A percentile compares a stretch with the other conserved stretches of the same genome.
phyloP scores from a whole-genome alignment of 1,140 invertebrate species.

The Drosophila setifemur region DNA sequence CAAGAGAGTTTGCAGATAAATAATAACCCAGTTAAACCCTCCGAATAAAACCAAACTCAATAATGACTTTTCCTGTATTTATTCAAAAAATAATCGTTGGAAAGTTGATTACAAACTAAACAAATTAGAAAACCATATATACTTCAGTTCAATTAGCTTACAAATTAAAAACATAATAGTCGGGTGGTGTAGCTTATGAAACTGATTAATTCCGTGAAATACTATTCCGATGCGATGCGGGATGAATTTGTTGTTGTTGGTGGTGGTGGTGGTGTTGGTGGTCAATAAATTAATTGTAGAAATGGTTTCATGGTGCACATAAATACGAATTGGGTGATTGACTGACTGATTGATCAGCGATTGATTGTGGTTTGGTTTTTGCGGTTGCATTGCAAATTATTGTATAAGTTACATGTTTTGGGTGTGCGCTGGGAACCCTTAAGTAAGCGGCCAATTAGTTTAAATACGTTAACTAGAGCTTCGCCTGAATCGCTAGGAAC shows the following conservation, averaged over 20 bases:
- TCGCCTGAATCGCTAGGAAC: slow-evolving; percentile 76
- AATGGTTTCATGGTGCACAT: slow-evolving; percentile 48
- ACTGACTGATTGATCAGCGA: slow-evolving; percentile 11
- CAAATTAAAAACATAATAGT: slow-evolving; percentile 41
- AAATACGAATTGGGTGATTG: slow-evolving; percentile 52
- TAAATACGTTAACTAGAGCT: slow-evolving; percentile 63
- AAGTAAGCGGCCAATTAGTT: slow-evolving; percentile 71
- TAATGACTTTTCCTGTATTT: slow-evolving; percentile 52
- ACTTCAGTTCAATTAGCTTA: slow-evolving; percentile 74
- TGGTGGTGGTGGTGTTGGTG: slow-evolving; percentile 11
- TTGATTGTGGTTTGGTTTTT: slow-evolving; percentile 1
- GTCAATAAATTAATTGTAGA: slow-evolving; percentile 68
- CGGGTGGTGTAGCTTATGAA: slow-evolving; percentile 24
- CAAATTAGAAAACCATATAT: slow-evolving; percentile 50
- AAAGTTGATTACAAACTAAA: slow-evolving; percentile 26
- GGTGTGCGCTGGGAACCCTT: slow-evolving; percentile 17
- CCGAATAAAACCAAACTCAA: no score
- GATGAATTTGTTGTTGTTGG: slow-evolving; percentile 14
- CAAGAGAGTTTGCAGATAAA: no score
- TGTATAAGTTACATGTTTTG: not conserved
- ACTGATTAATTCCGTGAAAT: slow-evolving; percentile 63
- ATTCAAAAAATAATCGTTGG: slow-evolving; percentile 58
- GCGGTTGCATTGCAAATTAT: no score
- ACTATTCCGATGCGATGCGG: slow-evolving; percentile 44
- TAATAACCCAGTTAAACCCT: no score